Percentiles rank a stretch among this genome's conserved stretches.
Evolutionary conservation across 2,113 vertebrate species (phyloP).

Genomic region (Lonchura striata): DNA sequence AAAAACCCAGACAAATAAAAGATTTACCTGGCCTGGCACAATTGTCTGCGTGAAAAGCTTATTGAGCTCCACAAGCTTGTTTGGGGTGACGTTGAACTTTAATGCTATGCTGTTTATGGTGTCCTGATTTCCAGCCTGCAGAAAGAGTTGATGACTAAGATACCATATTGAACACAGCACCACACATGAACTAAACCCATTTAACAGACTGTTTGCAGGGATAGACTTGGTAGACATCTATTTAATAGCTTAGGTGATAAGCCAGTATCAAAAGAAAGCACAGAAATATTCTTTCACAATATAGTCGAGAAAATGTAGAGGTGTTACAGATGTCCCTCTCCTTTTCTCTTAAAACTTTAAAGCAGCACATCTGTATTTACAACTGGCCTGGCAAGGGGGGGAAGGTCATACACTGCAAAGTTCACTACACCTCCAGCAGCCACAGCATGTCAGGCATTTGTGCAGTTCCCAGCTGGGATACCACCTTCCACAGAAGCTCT

Average conservation of each 20-base stretch:
- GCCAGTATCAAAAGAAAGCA: neutral
- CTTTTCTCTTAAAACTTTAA: neutral
- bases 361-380: neutral
- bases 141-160: slow-evolving; percentile 26
- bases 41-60: slow-evolving; percentile 91
- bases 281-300: neutral
- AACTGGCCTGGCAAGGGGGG: neutral
- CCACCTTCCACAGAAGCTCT: neutral
- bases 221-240: neutral
- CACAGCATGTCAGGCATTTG: fast-evolving
- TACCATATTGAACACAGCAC: neutral
- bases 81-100: slow-evolving; percentile 94
- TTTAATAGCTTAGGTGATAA: neutral
- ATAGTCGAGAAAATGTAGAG: neutral
- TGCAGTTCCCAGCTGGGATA: neutral
- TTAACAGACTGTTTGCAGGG: neutral
- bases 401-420: neutral
- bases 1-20: neutral
- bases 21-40: slow-evolving; percentile 91
- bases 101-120: slow-evolving; percentile 93
- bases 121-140: slow-evolving; percentile 86
- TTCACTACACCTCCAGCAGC: neutral
- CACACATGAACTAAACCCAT: neutral
- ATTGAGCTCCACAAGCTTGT: slow-evolving; percentile 94
- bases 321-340: neutral